phyloP scores from a whole-genome alignment of 2,888 invertebrate genomes.

The Allacma fusca region DNA sequence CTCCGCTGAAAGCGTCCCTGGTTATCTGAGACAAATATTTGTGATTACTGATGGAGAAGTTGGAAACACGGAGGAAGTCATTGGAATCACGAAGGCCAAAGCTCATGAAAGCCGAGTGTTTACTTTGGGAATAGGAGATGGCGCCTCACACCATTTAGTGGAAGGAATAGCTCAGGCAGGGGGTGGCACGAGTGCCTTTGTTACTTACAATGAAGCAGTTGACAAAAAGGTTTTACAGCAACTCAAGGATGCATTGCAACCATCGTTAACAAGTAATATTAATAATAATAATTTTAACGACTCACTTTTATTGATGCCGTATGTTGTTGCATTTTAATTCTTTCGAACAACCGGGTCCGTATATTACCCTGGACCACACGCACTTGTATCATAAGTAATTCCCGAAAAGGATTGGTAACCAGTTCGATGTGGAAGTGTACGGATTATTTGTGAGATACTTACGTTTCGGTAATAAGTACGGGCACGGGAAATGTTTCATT shows the following conservation, averaged over 20 bases:
- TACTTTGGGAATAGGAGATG: slow-evolving; percentile 63
- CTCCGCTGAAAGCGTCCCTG: slow-evolving; percentile 52
- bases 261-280: slow-evolving; percentile 54
- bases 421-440: too few relatives aligned
- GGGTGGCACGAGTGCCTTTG: slow-evolving; percentile 63
- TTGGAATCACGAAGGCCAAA: slow-evolving; percentile 61
- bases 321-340: too few relatives aligned
- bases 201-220: slow-evolving; percentile 61
- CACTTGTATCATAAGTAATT: too few relatives aligned
- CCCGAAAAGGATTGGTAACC: too few relatives aligned
- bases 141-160: slow-evolving; percentile 63
- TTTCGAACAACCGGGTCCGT: too few relatives aligned
- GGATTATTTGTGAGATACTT: too few relatives aligned
- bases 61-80: slow-evolving; percentile 62
- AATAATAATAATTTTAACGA: neutral
- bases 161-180: slow-evolving; percentile 64
- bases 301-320: too few relatives aligned
- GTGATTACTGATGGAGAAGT: slow-evolving; percentile 64
- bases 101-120: slow-evolving; percentile 62
- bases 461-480: too few relatives aligned
- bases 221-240: slow-evolving; percentile 62
- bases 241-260: slow-evolving; percentile 61
- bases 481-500: too few relatives aligned
- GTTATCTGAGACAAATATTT: slow-evolving; percentile 62
- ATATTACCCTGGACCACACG: too few relatives aligned